These are phyloP conservation scores for Buphagus erythrorhynchus DNA, from an alignment of 2,797 vertebrate species.

Conservation along the genomic window DNA sequence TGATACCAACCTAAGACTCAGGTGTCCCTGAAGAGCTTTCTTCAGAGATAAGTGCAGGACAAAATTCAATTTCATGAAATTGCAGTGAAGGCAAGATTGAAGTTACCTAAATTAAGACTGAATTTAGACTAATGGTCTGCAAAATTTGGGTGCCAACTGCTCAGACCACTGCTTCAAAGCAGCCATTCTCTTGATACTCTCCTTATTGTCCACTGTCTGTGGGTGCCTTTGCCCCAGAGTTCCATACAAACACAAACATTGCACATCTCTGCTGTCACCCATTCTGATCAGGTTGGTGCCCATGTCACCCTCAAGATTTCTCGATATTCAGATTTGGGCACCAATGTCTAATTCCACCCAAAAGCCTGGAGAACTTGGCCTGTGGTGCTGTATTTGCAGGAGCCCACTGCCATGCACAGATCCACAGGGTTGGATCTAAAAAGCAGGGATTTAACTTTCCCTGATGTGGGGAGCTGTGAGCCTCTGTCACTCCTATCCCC, in stretches of 20 bases:
- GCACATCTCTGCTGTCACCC: background rate
- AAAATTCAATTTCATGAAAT: background rate
- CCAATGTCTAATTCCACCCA: background rate
- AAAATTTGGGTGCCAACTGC: background rate
- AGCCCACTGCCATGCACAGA: background rate
- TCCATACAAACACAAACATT: background rate
- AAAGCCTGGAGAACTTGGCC: background rate
- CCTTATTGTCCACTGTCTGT: background rate
- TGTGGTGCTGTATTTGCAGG: background rate
- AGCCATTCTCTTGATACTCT: background rate
- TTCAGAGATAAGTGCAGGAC: background rate
- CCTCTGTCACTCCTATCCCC: background rate
- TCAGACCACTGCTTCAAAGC: background rate
- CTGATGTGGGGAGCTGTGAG: accelerated
- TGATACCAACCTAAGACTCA: background rate
- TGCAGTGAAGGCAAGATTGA: background rate
- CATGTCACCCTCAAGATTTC: background rate
- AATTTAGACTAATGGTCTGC: background rate
- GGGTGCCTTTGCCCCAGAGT: background rate
- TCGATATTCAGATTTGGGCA: background rate
- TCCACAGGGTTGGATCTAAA: background rate
- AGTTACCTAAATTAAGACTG: background rate
- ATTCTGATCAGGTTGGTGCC: background rate
- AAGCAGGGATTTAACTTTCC: background rate
- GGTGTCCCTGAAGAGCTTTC: background rate